Conservation (phyloP, 2,797 vertebrate genomes). For the Parauchenoglanis ngamensis region DNA sequence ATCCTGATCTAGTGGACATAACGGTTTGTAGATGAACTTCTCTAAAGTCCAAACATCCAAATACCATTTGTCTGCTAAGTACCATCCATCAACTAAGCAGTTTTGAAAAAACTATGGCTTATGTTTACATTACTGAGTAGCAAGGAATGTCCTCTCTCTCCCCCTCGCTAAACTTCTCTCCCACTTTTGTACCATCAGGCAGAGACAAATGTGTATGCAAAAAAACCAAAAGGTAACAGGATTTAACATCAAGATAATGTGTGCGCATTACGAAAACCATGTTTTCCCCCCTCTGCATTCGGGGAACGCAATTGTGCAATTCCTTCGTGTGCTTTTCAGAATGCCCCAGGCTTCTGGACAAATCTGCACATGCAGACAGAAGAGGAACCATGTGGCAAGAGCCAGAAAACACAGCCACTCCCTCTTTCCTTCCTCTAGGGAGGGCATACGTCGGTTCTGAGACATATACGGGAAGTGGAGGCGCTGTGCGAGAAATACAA, state of each 20-base stretch:
- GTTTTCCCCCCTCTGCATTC: conserved; percentile 22
- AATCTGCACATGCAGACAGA: conserved; percentile 56
- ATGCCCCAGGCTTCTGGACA: conserved; percentile 47
- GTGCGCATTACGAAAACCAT: conserved; percentile 23
- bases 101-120: neutral
- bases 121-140: conserved; percentile 10
- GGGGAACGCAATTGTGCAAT: conserved; percentile 50
- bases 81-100: neutral
- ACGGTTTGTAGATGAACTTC: neutral
- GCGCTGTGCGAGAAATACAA: conserved; percentile 55
- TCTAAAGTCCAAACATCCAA: neutral
- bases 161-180: neutral
- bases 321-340: conserved; percentile 27
- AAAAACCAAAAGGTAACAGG: neutral
- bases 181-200: neutral
- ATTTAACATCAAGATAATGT: neutral
- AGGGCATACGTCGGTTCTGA: conserved; percentile 40
- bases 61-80: neutral
- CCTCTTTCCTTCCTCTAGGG: conserved; percentile 25
- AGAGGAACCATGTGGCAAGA: conserved; percentile 16
- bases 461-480: conserved; percentile 53
- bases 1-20: neutral
- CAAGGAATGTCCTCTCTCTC: neutral
- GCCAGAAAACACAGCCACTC: conserved; percentile 34
- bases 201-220: neutral